phyloP scores from a whole-genome alignment of 2,888 invertebrate species.

The Meandrusa payeni region DNA sequence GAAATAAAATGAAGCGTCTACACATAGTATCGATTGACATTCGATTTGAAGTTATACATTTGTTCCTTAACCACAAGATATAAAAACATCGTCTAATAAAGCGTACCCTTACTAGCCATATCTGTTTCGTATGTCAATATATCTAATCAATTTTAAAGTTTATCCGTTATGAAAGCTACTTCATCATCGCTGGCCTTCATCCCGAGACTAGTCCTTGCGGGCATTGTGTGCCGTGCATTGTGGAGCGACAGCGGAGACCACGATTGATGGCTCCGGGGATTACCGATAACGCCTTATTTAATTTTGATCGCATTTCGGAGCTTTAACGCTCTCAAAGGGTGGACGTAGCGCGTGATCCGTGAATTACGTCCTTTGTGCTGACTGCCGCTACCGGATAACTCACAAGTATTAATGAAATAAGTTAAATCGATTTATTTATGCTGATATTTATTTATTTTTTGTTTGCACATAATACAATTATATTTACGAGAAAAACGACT shows the following conservation, averaged over 20 bases:
- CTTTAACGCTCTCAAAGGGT: conserved; percentile 38
- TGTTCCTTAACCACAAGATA: too few relatives aligned
- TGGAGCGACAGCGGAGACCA: conserved; percentile 33
- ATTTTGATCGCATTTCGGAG: conserved; percentile 41
- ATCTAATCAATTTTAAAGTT: conserved; percentile 4
- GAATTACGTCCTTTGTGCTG: conserved; percentile 24
- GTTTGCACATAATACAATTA: too few relatives aligned
- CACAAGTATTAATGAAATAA: too few relatives aligned
- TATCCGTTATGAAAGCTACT: conserved; percentile 13
- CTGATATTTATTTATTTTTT: too few relatives aligned
- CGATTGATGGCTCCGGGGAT: conserved; percentile 60
- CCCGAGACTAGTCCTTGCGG: conserved; percentile 24
- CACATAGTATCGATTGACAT: too few relatives aligned
- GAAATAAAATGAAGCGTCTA: too few relatives aligned
- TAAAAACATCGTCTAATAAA: too few relatives aligned
- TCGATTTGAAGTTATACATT: too few relatives aligned
- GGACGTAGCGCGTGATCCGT: conserved; percentile 27
- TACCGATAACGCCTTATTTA: conserved; percentile 62
- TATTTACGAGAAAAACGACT: too few relatives aligned
- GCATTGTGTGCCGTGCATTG: conserved; percentile 43
- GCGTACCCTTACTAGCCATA: too few relatives aligned
- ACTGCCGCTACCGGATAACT: too few relatives aligned
- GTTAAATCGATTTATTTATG: too few relatives aligned
- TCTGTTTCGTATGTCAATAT: neutral
- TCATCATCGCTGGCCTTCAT: conserved; percentile 37